Evolutionary conservation across 2,113 vertebrate species (phyloP).

Genomic region (Tychaedon coryphoeus): DNA sequence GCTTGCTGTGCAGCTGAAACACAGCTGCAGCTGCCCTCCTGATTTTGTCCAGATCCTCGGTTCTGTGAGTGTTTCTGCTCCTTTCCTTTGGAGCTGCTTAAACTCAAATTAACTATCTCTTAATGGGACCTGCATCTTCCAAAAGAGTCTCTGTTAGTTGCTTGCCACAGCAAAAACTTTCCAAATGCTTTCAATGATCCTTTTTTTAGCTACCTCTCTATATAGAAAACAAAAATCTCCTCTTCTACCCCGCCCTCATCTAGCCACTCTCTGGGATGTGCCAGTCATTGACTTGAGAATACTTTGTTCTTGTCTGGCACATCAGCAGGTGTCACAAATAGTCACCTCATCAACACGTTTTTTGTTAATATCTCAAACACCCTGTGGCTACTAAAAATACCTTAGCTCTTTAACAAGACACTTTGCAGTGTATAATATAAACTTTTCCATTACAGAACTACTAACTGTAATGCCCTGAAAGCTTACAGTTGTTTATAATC

Average conservation of each 20-base stretch:
- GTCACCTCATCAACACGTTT: background rate
- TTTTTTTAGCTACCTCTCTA: background rate
- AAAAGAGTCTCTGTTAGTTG: background rate
- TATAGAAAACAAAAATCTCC: background rate
- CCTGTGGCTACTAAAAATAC: background rate
- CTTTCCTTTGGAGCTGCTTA: background rate
- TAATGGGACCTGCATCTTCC: background rate
- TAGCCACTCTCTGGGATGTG: background rate
- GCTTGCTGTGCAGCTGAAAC: background rate
- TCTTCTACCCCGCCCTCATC: background rate
- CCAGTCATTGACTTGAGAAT: background rate
- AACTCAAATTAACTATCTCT: background rate
- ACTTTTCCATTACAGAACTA: background rate
- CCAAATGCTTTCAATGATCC: background rate
- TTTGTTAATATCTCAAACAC: background rate
- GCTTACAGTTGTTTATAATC: background rate
- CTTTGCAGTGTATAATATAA: constrained; percentile 14
- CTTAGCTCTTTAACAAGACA: background rate
- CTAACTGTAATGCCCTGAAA: background rate
- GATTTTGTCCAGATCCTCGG: background rate
- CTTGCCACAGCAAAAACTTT: background rate
- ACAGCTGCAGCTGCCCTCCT: background rate
- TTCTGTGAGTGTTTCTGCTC: background rate
- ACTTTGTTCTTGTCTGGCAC: background rate
- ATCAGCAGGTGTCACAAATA: background rate